Conservation (phyloP, 2,113 vertebrate species). For the Alexandromys fortis region DNA sequence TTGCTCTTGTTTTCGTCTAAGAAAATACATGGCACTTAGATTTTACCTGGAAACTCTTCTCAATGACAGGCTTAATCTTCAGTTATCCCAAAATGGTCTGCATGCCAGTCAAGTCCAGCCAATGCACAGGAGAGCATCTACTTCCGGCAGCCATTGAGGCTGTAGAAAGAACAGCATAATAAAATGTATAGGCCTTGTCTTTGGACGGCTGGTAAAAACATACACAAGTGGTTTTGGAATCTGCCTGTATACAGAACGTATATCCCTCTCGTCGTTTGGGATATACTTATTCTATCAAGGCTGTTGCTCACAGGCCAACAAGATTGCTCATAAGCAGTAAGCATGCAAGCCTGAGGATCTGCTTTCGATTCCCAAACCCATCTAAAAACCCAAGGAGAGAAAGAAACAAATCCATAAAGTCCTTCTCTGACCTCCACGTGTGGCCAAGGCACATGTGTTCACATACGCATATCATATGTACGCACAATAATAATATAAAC, state of each 20-base stretch:
- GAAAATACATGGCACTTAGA: constrained; percentile 12
- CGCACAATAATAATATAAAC: neutral
- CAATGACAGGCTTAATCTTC: neutral
- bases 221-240: constrained; percentile 1
- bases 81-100: neutral
- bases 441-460: neutral
- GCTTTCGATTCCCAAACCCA: neutral
- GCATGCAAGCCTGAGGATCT: neutral
- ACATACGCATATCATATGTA: neutral
- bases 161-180: neutral
- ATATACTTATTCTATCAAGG: neutral
- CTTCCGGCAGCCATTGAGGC: neutral
- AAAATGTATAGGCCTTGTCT: neutral
- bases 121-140: neutral
- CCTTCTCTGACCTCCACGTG: neutral
- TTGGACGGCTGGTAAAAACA: neutral
- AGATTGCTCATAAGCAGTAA: neutral
- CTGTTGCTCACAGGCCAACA: neutral
- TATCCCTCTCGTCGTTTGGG: neutral
- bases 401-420: neutral
- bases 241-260: neutral
- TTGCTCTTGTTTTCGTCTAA: constrained; percentile 25
- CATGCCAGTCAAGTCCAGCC: constrained; percentile 37
- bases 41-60: constrained; percentile 55
- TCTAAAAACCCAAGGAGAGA: neutral